Percentiles rank a stretch among this genome's conserved stretches.
These are phyloP conservation scores for Pao palembangensis DNA, from an alignment of 2,113 vertebrate species.

Conservation along the genomic window DNA sequence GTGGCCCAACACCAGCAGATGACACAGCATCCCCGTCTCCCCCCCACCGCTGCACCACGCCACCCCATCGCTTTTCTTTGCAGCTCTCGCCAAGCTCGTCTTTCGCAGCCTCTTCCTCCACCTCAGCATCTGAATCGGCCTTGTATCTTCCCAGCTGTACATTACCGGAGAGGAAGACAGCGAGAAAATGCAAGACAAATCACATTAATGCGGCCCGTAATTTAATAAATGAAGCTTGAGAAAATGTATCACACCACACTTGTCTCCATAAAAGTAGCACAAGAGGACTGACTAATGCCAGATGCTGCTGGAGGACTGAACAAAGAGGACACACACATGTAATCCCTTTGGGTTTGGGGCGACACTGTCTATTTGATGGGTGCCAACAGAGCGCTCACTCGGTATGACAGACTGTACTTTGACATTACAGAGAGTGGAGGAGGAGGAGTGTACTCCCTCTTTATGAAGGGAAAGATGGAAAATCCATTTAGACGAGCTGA, in stretches of 20 bases:
- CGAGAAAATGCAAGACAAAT: constrained; percentile 42
- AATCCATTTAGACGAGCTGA: constrained; percentile 67
- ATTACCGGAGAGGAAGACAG: background rate
- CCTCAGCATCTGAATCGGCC: constrained; percentile 13
- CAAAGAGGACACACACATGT: constrained; percentile 66
- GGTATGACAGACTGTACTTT: constrained; percentile 52
- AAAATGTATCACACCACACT: constrained; percentile 63
- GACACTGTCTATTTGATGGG: constrained; percentile 53
- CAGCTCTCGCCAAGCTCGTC: constrained; percentile 28
- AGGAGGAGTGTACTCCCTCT: constrained; percentile 51
- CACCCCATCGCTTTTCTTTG: constrained; percentile 39
- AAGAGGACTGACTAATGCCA: constrained; percentile 63
- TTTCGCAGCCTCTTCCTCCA: constrained; percentile 27
- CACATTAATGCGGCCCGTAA: constrained; percentile 56
- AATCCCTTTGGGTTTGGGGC: constrained; percentile 58
- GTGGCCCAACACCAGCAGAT: constrained; percentile 16
- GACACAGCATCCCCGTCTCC: constrained; percentile 8
- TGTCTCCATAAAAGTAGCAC: constrained; percentile 53
- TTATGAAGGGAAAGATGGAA: constrained; percentile 63
- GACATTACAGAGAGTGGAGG: constrained; percentile 55
- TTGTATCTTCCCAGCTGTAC: constrained; percentile 18
- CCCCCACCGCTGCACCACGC: constrained; percentile 7
- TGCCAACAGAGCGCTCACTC: constrained; percentile 59
- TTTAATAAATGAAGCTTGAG: constrained; percentile 67
- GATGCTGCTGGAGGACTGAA: constrained; percentile 64